phyloP scores from a whole-genome alignment of 2,888 invertebrate species.

The Lypha dubia region DNA sequence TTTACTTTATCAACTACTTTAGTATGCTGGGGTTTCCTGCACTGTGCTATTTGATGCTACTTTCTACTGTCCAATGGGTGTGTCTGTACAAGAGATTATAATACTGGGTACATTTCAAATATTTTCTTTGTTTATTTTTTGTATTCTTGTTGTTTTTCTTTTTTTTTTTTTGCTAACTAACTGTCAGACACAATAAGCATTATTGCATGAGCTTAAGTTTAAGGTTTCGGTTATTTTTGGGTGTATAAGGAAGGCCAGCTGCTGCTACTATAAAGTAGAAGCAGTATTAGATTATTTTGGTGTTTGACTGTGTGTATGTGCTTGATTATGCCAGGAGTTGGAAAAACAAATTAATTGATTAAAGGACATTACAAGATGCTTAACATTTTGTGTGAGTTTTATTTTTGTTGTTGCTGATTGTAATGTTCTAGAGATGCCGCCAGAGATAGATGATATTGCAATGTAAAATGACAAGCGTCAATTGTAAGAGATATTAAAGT shows the following conservation, averaged over 20 bases:
- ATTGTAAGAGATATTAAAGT: conserved; percentile 73
- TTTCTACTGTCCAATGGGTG: conserved; percentile 50
- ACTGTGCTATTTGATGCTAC: conserved; percentile 23
- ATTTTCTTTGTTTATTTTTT: background rate
- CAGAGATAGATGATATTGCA: conserved; percentile 71
- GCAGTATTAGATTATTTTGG: background rate
- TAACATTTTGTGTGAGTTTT: conserved; percentile 59
- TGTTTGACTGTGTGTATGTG: conserved; percentile 49
- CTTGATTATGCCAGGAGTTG: conserved; percentile 57
- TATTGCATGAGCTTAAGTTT: conserved; percentile 68
- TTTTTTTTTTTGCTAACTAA: conserved; percentile 73
- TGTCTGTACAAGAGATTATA: conserved; percentile 69
- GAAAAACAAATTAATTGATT: conserved; percentile 76
- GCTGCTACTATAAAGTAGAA: background rate
- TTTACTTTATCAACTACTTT: conserved; percentile 64
- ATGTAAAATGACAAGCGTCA: conserved; percentile 72
- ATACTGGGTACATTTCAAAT: conserved; percentile 51
- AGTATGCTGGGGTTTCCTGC: conserved; percentile 53
- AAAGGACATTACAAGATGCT: conserved; percentile 75
- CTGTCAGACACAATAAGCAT: conserved; percentile 73
- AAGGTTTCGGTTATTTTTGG: conserved; percentile 55
- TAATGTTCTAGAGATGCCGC: conserved; percentile 1
- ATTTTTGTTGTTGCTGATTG: background rate
- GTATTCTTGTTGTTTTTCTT: no score
- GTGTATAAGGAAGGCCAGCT: conserved; percentile 23